Evolutionary conservation across 2,797 vertebrate genomes (phyloP).

Genomic region (Hypotaenidia philippensis): DNA sequence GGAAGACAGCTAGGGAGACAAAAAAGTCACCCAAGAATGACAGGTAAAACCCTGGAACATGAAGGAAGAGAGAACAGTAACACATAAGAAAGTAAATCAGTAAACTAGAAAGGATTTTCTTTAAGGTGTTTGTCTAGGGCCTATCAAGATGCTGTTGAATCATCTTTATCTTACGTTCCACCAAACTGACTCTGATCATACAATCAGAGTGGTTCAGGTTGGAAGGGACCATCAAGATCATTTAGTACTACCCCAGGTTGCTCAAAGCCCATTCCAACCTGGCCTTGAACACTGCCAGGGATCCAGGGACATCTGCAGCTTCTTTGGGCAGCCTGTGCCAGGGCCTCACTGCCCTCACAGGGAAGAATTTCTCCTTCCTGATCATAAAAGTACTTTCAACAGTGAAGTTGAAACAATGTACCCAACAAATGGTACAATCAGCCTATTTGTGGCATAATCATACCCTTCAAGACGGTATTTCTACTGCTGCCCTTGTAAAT

Average conservation of each 20-base stretch:
- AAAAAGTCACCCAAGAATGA: not conserved
- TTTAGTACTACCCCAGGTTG: no score
- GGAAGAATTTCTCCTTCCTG: no score
- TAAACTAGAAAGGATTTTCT: not conserved
- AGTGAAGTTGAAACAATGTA: no score
- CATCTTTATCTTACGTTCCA: not conserved
- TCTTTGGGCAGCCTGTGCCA: no score
- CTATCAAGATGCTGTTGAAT: not conserved
- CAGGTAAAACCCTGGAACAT: not conserved
- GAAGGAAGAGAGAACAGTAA: not conserved
- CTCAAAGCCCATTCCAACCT: no score
- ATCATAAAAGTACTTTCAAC: not conserved
- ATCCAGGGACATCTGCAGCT: no score
- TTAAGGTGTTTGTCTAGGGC: not conserved
- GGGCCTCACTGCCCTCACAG: no score
- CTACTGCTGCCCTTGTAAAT: not conserved
- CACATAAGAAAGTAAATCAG: not conserved
- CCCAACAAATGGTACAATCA: not conserved
- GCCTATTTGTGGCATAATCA: accelerated
- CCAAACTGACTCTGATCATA: not conserved
- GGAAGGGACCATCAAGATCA: no score
- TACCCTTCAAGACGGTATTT: not conserved
- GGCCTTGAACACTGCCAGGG: no score
- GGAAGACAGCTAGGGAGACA: not conserved
- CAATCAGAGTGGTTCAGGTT: no score